A percentile compares a stretch with the other conserved stretches of the same genome.
Conservation (phyloP, 2,888 invertebrate genomes). For the Patella depressa region DNA sequence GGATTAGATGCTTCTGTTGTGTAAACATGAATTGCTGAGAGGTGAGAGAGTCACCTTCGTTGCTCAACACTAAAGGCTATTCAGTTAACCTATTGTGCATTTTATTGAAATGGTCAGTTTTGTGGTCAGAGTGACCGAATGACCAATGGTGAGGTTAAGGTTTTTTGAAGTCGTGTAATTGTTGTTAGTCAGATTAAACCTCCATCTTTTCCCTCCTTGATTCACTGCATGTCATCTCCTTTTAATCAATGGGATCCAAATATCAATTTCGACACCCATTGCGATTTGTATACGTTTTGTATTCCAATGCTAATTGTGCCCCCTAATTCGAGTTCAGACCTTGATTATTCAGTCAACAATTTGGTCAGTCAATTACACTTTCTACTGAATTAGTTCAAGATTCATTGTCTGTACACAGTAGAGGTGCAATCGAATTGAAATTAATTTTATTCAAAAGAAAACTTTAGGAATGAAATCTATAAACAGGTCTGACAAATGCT, state of each 20-base stretch:
- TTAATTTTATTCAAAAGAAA: too few species aligned
- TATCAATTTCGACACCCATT: background rate
- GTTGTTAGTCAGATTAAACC: background rate
- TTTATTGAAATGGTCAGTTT: background rate
- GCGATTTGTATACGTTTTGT: conserved; percentile 6
- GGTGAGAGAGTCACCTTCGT: background rate
- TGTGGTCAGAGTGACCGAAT: background rate
- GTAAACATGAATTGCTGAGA: background rate
- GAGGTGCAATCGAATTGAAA: too few species aligned
- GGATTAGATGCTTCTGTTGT: background rate
- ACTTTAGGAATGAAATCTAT: too few species aligned
- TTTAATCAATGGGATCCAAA: background rate
- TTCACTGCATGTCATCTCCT: background rate
- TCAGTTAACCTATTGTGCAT: conserved; percentile 1
- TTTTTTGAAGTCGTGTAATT: background rate
- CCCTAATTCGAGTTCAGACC: background rate
- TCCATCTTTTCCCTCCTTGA: background rate
- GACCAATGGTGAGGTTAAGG: background rate
- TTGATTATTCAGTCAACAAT: too few species aligned
- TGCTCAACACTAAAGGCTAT: conserved; percentile 4
- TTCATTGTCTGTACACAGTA: too few species aligned
- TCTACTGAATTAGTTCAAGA: too few species aligned
- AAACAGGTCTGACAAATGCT: too few species aligned
- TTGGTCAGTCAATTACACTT: too few species aligned
- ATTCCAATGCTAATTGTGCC: background rate